These are phyloP conservation scores for Congeria kusceri DNA, from an alignment of 2,888 invertebrate genomes.

Conservation along the genomic window DNA sequence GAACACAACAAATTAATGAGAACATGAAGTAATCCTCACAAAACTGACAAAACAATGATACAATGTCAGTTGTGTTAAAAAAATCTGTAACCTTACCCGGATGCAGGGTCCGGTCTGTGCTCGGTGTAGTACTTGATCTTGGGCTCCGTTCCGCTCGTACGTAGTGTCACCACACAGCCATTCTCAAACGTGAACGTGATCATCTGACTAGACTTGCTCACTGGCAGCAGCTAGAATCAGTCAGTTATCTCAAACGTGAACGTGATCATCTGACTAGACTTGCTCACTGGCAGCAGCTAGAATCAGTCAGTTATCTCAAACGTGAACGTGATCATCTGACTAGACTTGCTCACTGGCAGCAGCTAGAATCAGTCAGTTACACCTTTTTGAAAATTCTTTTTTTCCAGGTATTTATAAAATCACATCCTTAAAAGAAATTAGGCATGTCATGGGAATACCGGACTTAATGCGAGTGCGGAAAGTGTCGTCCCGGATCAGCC, in stretches of 20 bases:
- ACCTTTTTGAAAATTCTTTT: too few species aligned
- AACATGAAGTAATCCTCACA: neutral
- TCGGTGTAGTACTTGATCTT: conserved; percentile 99
- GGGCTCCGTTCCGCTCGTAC: conserved; percentile 99
- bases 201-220: conserved; percentile 91
- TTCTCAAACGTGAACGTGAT: conserved; percentile 96
- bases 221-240: conserved; percentile 86
- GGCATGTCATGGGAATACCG: too few species aligned
- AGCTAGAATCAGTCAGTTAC: too few species aligned
- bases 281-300: conserved; percentile 86
- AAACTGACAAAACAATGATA: neutral
- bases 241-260: conserved; percentile 95
- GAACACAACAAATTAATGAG: too few species aligned
- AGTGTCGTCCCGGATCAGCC: too few species aligned
- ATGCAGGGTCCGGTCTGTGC: conserved; percentile 79
- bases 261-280: conserved; percentile 94
- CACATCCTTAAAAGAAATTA: too few species aligned
- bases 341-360: conserved; percentile 86
- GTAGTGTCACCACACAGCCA: conserved; percentile 94
- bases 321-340: conserved; percentile 97
- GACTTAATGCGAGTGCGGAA: too few species aligned
- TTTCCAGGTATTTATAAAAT: too few species aligned
- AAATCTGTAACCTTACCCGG: conserved; percentile 79
- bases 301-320: too few species aligned
- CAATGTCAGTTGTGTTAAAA: neutral